Evolutionary conservation across 2,113 vertebrate species (phyloP), one percentile per base, ranked within the genome.

Genomic region (Siphamia tubifer): DNA sequence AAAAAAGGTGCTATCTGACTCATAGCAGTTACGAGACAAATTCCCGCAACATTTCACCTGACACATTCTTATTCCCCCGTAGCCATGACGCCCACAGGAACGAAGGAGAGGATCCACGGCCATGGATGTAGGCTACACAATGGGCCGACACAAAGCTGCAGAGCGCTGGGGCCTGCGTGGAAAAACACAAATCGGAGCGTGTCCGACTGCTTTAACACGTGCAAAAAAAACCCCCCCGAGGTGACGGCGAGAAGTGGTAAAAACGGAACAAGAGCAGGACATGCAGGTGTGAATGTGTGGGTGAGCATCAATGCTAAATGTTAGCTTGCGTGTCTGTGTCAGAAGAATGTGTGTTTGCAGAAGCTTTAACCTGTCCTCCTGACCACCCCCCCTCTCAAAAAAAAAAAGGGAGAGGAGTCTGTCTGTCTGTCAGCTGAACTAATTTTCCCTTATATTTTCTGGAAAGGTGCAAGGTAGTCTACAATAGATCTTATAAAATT

Each of bases 21-120:
- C 85, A 84, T 35, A 2, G 58, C 38, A 25, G 55, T 65, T 79
- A 74, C 57, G 81, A 82, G 76, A 73, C 79, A 78, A 84, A 79
- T 73, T 80, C 69, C 74, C 12, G 47, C 63, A 69, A 47, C 67
- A 52, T 65, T 74, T 71, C 66, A 66, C 78, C 70, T 63, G 68
- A 74, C 81, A 84, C 57, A 47, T 74, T 47, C 43, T 12, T 74
- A 61, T 77, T 82, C 78, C 79, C 79, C 78, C 17, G 66, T 31
- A 42, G 75, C 68, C 19, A 3, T 9, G 11, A 44, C 21, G 40
- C 84, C 75, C 75, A 71, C 77, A n/a, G n/a, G 9, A 65, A 52
- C 49, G 48, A 45, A 65, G 43, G 53, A 53, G 32, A 66, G 49
- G 43, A 52, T 31, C 35, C 54, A 4, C 34, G 56, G 24, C 54